Base-by-base conservation (phyloP, 1,140 invertebrate genomes). In the Periplaneta americana region DNA sequence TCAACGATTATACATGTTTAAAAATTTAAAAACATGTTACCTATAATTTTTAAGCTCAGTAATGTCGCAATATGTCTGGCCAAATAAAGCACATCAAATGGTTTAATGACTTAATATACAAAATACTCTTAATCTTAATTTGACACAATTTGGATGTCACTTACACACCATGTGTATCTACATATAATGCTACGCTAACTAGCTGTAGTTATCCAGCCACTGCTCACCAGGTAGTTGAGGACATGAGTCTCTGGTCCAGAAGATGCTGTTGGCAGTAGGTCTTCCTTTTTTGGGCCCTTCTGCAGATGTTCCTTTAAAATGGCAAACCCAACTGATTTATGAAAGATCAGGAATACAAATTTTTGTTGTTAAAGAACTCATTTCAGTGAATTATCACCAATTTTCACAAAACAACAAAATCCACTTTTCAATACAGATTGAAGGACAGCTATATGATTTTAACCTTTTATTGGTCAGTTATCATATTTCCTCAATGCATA, bases 161-260 rank as follows among this genome's bases (percentile, higher is more conserved):
- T 9, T 66, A 66, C 48, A 66, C n/a, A 22, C 17, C 1, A 48
- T 15, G 39, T 48, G 39, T 48, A 18, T 48, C 39, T 48, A 48
- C 10, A 66, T n/a, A n/a, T n/a, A 66, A 66, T 34, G 1, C 57
- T 80, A 3, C 4, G 35, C 32, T 81, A 81, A 48, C 76, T 89
- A 79, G 88, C 89, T 83, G 86, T 87, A n/a, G n/a, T n/a, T 82
- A 89, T 89, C 87, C 88, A 89, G 82, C 89, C 89, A 82, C 86
- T 88, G 77, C 88, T 85, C 85, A 89, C 87, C 80, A 89, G 85
- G 84, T 89, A 89, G 86, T 89, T 86, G 77, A 89, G 85, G 84
- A 90, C 89, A 84, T 88, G 88, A 86, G 86, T 89, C 82, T 90
- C 88, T 81, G 88, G 88, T 84, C 89, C 89, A 78, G 88, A 89